Percentiles rank a stretch among this genome's conserved stretches.
phyloP scores from a whole-genome alignment of 1,140 invertebrate genomes.

The Drosophila kurseongensis region DNA sequence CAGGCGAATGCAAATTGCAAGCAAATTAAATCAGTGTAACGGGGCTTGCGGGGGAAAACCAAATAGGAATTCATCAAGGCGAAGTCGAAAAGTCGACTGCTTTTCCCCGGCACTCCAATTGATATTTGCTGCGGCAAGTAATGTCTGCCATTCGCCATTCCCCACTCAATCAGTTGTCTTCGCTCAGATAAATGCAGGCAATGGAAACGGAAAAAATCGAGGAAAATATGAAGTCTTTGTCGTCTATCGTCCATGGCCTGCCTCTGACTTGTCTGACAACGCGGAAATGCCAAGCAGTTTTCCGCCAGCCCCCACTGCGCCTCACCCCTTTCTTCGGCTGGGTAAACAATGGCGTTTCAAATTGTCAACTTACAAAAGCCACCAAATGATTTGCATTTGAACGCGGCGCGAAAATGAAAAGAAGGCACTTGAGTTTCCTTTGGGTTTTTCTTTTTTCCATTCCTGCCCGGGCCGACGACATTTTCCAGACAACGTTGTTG shows the following conservation, averaged over 20 bases:
- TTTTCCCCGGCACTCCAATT: conserved; percentile 12
- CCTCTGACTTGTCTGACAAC: conserved; percentile 67
- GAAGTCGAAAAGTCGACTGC: conserved; percentile 6
- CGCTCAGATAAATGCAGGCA: conserved; percentile 42
- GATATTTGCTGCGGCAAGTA: conserved; percentile 15
- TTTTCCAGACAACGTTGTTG: conserved; percentile 68
- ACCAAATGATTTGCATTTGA: conserved; percentile 82
- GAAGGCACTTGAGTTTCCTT: conserved; percentile 77
- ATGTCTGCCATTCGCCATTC: conserved; percentile 19
- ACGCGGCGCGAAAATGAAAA: conserved; percentile 78
- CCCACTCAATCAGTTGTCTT: conserved; percentile 44
- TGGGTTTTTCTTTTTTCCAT: conserved; percentile 43
- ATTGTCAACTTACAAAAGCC: conserved; percentile 81
- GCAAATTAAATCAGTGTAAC: conserved; percentile 39
- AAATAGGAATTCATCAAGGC: conserved; percentile 24
- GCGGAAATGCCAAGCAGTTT: conserved; percentile 72
- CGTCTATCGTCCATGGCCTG: conserved; percentile 53
- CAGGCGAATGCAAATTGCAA: conserved; percentile 35
- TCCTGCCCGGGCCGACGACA: conserved; percentile 52
- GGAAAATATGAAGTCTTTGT: conserved; percentile 63
- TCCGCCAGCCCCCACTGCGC: conserved; percentile 1
- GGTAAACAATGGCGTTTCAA: conserved; percentile 73
- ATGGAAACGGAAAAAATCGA: conserved; percentile 33
- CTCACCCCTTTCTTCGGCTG: conserved; percentile 5
- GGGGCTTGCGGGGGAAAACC: background rate